Conservation (phyloP, 2,888 invertebrate species). For the Diogma glabrata region DNA sequence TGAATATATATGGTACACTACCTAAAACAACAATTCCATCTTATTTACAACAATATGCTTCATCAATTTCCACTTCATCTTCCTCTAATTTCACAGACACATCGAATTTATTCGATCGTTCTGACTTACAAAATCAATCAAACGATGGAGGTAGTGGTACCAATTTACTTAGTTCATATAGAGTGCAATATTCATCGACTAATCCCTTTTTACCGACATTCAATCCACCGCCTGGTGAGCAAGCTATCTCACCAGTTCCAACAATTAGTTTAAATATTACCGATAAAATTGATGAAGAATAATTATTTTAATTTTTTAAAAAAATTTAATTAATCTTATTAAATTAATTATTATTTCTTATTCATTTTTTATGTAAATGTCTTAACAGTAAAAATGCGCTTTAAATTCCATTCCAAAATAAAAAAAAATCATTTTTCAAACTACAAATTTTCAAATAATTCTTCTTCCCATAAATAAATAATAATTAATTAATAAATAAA, state of each 20-base stretch:
- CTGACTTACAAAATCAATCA: too few relatives aligned
- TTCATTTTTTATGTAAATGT: too few relatives aligned
- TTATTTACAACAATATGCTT: constrained; percentile 10
- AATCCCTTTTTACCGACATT: constrained; percentile 37
- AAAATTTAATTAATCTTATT: neutral
- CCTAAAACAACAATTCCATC: constrained; percentile 27
- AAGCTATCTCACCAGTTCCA: constrained; percentile 10
- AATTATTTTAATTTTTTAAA: constrained; percentile 4
- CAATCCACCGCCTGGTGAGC: constrained; percentile 26
- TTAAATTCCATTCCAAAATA: too few relatives aligned
- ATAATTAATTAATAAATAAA: too few relatives aligned
- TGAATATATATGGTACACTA: constrained; percentile 35
- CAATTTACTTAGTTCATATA: constrained; percentile 32
- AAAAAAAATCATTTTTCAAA: too few relatives aligned
- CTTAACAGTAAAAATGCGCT: too few relatives aligned
- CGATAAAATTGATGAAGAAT: constrained; percentile 35
- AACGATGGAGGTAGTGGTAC: constrained; percentile 22
- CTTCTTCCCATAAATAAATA: too few relatives aligned
- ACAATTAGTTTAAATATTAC: constrained; percentile 22
- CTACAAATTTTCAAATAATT: too few relatives aligned
- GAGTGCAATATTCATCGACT: constrained; percentile 37
- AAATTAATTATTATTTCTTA: constrained; percentile 4
- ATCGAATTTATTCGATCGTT: too few relatives aligned
- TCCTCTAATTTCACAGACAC: constrained; percentile 20
- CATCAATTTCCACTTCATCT: constrained; percentile 22